Base-by-base conservation (phyloP, 2,113 vertebrate genomes). In the Heterochromis multidens region DNA sequence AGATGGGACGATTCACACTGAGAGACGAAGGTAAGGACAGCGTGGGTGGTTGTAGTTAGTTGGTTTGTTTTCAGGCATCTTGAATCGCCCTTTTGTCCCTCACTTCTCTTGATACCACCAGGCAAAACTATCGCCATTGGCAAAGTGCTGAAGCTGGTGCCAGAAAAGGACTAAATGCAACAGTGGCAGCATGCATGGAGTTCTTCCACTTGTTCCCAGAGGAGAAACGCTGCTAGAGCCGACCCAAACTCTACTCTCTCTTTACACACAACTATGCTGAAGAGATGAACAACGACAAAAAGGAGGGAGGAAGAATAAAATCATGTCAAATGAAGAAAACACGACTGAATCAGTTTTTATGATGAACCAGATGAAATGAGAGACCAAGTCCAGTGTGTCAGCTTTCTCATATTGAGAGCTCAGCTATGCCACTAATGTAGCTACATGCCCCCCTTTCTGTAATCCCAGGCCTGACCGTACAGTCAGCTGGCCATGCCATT, bases 361-460 rank as follows among this genome's bases (percentile, higher is more conserved):
- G 88, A 95, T 85, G 93, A 96, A 95, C 92, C 91, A 91, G 92
- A 92, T 87, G 61, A 93, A 93, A 91, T 10, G 89, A 93, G 91
- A 93, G 94, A 93, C 90, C 97, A 92, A 96, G 97, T 98, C 97
- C 97, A 98, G 98, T 97, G 97, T 97, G 98, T 97, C 97, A 97
- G 98, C 97, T 98, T 99, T 99, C 99, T 99, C 99, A 99, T 99
- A 99, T 99, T 99, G 99, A 99, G 99, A 99, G 98, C 98, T 99
- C 97, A 97, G 97, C 98, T 98, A 98, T 99, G 98, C 97, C 99
- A 98, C 97, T 97, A 97, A 96, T 98, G 97, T 98, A 97, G 97
- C 97, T 94, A 90, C 89, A 86, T 35, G 70, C 52, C 27, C 82
- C 70, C 70, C 46, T 59, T 86, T 84, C 79, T 84, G 85, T 90